phyloP scores from a whole-genome alignment of 2,797 vertebrate species.

The Microctenopoma stevenorrisi region DNA sequence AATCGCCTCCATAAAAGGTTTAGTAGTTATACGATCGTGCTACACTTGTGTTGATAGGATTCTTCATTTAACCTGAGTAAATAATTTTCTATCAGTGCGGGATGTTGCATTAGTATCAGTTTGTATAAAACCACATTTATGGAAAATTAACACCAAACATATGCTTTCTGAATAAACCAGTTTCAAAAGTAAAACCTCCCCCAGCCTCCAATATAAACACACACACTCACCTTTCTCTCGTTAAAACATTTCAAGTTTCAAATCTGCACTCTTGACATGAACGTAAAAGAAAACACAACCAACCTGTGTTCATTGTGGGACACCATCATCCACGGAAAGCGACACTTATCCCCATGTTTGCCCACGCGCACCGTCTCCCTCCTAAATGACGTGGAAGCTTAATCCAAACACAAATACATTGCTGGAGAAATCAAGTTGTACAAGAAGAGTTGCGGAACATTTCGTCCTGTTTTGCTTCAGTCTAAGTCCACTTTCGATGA shows the following conservation, averaged over 20 bases:
- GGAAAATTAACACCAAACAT: not conserved
- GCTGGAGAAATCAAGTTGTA: conserved; percentile 18
- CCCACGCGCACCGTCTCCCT: conserved; percentile 50
- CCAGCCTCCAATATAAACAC: not conserved
- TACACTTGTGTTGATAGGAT: not conserved
- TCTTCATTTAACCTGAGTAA: not conserved
- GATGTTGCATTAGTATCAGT: not conserved
- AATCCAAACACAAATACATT: conserved; percentile 60
- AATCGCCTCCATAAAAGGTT: not conserved
- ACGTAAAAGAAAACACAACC: conserved; percentile 17
- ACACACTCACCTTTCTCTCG: not conserved
- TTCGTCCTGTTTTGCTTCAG: conserved; percentile 4
- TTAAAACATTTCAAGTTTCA: conserved; percentile 34
- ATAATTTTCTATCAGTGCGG: not conserved
- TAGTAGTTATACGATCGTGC: not conserved
- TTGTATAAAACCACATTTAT: not conserved
- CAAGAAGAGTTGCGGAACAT: conserved; percentile 8
- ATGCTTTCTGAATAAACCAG: not conserved
- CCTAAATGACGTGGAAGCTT: conserved; percentile 63
- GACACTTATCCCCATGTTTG: conserved; percentile 71
- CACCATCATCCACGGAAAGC: conserved; percentile 79
- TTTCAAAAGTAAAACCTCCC: not conserved
- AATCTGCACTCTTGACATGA: not conserved
- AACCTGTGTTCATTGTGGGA: conserved; percentile 85
- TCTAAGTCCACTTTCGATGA: conserved; percentile 17